Conservation (phyloP, 2,113 vertebrate genomes). For the Lota lota region DNA sequence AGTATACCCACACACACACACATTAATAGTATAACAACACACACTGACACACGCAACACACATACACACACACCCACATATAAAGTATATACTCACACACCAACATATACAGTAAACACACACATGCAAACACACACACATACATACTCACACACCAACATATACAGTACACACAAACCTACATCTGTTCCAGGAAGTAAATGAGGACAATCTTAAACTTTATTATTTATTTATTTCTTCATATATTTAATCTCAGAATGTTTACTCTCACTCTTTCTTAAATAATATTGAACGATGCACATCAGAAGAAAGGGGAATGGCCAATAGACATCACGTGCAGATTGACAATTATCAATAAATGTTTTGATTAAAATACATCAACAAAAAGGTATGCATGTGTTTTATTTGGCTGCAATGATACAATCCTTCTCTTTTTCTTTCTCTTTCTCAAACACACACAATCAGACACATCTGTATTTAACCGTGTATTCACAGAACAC, state of each 20-base stretch:
- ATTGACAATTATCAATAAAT: too few species aligned
- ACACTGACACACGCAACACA: neutral
- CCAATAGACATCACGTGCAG: too few species aligned
- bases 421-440: too few species aligned
- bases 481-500: constrained; percentile 19
- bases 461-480: neutral
- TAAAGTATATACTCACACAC: neutral
- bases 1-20: neutral
- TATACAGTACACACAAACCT: neutral
- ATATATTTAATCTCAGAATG: too few species aligned
- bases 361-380: too few species aligned
- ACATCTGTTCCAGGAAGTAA: neutral
- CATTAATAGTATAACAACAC: neutral
- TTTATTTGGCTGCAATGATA: too few species aligned
- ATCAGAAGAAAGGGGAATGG: too few species aligned
- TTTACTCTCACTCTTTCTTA: too few species aligned
- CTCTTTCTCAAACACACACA: neutral
- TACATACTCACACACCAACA: neutral
- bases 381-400: too few species aligned
- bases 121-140: neutral
- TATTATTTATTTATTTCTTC: too few species aligned
- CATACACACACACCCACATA: neutral
- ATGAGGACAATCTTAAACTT: neutral
- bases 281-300: too few species aligned
- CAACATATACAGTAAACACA: neutral